These are phyloP conservation scores for Drosophila ananassae DNA, from an alignment of 1,140 invertebrate species.

Conservation along the genomic window DNA sequence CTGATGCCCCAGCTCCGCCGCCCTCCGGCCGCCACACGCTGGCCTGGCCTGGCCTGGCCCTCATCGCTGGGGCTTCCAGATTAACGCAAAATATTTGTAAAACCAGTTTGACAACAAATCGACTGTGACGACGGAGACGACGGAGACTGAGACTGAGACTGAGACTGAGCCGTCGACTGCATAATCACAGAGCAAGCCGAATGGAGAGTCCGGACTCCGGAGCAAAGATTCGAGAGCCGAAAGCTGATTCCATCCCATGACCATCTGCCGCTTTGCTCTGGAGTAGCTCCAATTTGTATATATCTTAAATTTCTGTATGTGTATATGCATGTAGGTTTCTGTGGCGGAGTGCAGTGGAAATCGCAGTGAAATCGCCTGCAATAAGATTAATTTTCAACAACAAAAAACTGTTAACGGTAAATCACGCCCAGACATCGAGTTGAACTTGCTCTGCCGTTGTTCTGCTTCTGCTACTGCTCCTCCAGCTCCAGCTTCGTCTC, in stretches of 20 bases:
- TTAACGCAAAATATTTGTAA: constrained; percentile 82
- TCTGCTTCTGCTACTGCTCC: constrained; percentile 8
- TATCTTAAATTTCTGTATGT: constrained; percentile 25
- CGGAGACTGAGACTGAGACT: constrained; percentile 13
- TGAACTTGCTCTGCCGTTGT: constrained; percentile 28
- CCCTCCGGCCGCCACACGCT: neutral
- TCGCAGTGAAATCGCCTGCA: constrained; percentile 74
- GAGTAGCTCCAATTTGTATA: constrained; percentile 70
- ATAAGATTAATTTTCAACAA: constrained; percentile 74
- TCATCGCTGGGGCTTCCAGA: constrained; percentile 59
- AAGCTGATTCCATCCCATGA: constrained; percentile 40
- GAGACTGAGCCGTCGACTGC: constrained; percentile 50
- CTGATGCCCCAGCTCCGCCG: constrained; percentile 16
- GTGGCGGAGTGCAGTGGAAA: constrained; percentile 47
- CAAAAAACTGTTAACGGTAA: constrained; percentile 71
- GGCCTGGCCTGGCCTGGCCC: constrained; percentile 1
- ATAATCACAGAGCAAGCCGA: constrained; percentile 64
- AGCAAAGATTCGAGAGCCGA: constrained; percentile 9
- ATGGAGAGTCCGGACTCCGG: constrained; percentile 14
- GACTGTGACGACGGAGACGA: constrained; percentile 64
- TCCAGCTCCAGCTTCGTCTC: constrained; percentile 6
- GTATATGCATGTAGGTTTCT: constrained; percentile 9
- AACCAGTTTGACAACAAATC: constrained; percentile 83
- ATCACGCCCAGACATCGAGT: constrained; percentile 61
- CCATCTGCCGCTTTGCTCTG: constrained; percentile 65